Evolutionary conservation across 2,888 invertebrate genomes (phyloP), one percentile per base, ranked within the genome.

Genomic region (Spilosoma lubricipeda): DNA sequence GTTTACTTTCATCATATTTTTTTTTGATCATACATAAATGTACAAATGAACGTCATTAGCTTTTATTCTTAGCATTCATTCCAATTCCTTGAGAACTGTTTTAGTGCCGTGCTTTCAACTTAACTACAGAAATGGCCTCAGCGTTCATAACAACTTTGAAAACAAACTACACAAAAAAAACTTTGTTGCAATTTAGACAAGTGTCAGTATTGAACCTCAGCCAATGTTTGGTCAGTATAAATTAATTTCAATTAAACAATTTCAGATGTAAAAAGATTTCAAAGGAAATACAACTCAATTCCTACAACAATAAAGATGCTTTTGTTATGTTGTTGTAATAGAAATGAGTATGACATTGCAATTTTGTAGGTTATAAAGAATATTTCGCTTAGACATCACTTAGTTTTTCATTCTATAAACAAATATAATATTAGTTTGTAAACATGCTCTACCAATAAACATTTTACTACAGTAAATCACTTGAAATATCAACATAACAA

Each of bases 311-410:
- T 84, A 80, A 75, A 71, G 78, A 67, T 20, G 71, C 59, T 68
- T 80, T 77, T 84, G 23, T 71, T 74, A 36, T 72, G 72, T 64
- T 33, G 15, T 33, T 59, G 7, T 68, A 67, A 42, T 63, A 36
- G 18, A 70, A 27, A 36, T 64, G 33, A 73, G n/a, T 63, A 77
- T 85, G 85, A 85, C 83, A 74, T 71, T 65, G 83, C 85, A 80
- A 65, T 77, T 84, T 78, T 82, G 13, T 73, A 39, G n/a, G 67
- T 64, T 67, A 68, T 71, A 68, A 56, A 63, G 63, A 30, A 63
- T 63, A 63, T 56, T 59, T 59, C 7, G 27, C 39, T 27, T 39
- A 59, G 27, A n/a, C 20, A 59, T 39, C 33, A 23, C 63, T 30
- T 63, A 69, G 8, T 23, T 56, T 52, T 69, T 48, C 30, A 48